Evolutionary conservation across 1,140 invertebrate species (phyloP).

Genomic region (Papilio glaucus): DNA sequence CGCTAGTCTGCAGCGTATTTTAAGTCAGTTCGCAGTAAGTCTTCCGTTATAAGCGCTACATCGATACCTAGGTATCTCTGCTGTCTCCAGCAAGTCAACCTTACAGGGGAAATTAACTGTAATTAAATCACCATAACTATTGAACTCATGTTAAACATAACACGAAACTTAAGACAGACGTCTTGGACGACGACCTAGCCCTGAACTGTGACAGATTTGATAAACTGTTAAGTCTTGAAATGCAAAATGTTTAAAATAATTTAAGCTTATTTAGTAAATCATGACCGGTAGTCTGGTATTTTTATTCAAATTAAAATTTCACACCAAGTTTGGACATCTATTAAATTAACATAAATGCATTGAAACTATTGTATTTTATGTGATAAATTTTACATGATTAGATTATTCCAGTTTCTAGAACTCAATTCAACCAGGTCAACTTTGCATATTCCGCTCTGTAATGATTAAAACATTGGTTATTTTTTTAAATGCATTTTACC

Average conservation of each 20-base stretch:
- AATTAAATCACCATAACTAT: too few species aligned
- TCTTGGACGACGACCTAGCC: too few species aligned
- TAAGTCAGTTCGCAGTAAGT: too few species aligned
- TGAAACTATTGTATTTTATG: neutral
- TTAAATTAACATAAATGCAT: constrained; percentile 10
- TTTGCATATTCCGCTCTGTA: constrained; percentile 2
- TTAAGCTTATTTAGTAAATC: neutral
- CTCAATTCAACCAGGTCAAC: neutral
- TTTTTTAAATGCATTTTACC: neutral
- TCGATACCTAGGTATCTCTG: too few species aligned
- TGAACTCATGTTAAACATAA: too few species aligned
- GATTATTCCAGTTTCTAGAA: constrained; percentile 1
- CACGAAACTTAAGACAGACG: too few species aligned
- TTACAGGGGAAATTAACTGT: too few species aligned
- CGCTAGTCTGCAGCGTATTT: too few species aligned
- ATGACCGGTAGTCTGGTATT: neutral
- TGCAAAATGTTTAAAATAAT: constrained; percentile 1
- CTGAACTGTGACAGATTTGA: neutral
- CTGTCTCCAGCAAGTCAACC: too few species aligned
- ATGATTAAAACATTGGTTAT: neutral
- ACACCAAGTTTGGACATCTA: neutral
- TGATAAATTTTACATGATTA: neutral
- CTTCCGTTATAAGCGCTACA: too few species aligned
- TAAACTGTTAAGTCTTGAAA: neutral
- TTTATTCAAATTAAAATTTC: neutral